Conservation (phyloP, 2,888 invertebrate species). For the Andrena bicolor region DNA sequence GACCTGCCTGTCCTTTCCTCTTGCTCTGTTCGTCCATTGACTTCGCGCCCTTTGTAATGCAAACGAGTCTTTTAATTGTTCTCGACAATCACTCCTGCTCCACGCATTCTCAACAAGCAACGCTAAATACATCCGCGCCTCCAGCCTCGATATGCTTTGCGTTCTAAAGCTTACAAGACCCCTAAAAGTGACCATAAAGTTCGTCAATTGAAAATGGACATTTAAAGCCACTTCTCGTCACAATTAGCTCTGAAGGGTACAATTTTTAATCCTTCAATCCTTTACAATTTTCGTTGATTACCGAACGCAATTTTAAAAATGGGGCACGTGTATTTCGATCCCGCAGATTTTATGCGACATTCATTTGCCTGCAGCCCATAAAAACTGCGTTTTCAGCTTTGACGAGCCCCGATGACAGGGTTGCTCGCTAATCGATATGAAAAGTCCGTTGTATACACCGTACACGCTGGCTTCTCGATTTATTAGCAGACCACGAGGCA, state of each 20-base stretch:
- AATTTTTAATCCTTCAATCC: background rate
- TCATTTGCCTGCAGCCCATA: conserved; percentile 45
- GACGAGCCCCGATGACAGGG: conserved; percentile 24
- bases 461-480: conserved; percentile 63
- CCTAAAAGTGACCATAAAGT: no score
- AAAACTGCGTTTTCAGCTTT: conserved; percentile 32
- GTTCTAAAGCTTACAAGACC: no score
- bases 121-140: no score
- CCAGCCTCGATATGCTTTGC: no score
- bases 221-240: background rate
- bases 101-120: no score
- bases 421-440: conserved; percentile 52
- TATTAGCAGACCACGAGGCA: conserved; percentile 74
- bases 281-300: conserved; percentile 24
- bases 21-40: background rate
- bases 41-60: background rate
- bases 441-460: conserved; percentile 23
- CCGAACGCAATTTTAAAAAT: conserved; percentile 46
- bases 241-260: background rate
- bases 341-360: conserved; percentile 43
- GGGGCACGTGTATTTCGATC: conserved; percentile 11
- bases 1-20: background rate
- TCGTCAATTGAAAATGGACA: background rate
- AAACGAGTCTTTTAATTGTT: conserved; percentile 4
- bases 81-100: background rate